Evolutionary conservation across 1,140 invertebrate genomes (phyloP), one percentile per base, ranked within the genome.

Genomic region (Drosophila serrata): DNA sequence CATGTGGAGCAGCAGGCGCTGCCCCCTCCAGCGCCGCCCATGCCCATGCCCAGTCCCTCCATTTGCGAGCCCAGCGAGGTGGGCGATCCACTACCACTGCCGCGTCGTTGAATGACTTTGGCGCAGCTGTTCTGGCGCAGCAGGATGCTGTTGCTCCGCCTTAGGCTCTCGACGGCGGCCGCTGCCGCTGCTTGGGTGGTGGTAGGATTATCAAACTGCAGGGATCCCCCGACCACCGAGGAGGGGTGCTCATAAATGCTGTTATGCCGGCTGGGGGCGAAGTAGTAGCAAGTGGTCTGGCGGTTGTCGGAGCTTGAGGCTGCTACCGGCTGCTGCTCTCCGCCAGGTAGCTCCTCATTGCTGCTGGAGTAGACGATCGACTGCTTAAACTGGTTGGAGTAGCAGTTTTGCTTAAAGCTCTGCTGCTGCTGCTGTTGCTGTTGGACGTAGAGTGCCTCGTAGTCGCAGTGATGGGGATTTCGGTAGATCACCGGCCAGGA

Each of bases 161-260:
- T 87, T 45, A 92, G 55, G 31, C 81, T 91, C 64, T 92, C 91
- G 46, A 92, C 87, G 37, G 91, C 91, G 2, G 91, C 91, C 8
- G 91, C 91, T 27, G 91, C 87, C 29, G 87, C 91, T 35, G 91
- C 91, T 57, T 55, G 51, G 13, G 86, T 90, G 33, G 84, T 92
- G 8, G 86, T 81, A 33, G 90, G 76, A 64, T 81, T 61, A 15
- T 92, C 91, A 24, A 92, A 92, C 60, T 92, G 91, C 72, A 92
- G 68, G 56, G 91, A 91, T 45, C 91, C 91, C 24, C 88, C 91
- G 19, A 91, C 91, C 49, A 92, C 91, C 17, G 91, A 84, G 19
- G 91, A 92, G 49, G 91, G 87, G 73, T 92, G 91, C 76, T 92
- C 91, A 91, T 92, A 92, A 92, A 92, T 92, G 91, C 91, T 92